Conservation (phyloP, 2,888 invertebrate genomes). For the Therioaphis trifolii region DNA sequence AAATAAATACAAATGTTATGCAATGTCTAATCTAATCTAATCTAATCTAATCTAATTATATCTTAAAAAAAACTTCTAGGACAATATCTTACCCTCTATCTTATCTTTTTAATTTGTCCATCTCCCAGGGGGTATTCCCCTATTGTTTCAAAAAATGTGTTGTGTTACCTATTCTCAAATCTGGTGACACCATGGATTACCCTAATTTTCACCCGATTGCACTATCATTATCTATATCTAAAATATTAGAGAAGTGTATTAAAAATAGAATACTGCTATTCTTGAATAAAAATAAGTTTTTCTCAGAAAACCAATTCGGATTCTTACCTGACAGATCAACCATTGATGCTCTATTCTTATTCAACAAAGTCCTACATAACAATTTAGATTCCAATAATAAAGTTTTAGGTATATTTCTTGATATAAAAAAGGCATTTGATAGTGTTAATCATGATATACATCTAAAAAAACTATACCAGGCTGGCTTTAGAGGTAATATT, state of each 20-base stretch:
- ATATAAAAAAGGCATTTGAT: neutral
- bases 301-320: conserved; percentile 21
- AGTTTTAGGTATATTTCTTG: neutral
- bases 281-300: conserved; percentile 14
- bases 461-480: neutral
- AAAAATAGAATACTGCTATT: neutral
- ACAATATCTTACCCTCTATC: neutral
- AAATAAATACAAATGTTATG: too few species aligned
- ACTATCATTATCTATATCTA: conserved; percentile 18
- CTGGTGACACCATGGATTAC: neutral
- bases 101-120: neutral
- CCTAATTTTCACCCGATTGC: neutral
- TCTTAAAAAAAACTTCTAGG: neutral
- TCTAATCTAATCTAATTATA: too few species aligned
- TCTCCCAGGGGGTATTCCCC: neutral
- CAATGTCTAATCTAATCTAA: too few species aligned
- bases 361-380: neutral
- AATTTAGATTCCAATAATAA: neutral
- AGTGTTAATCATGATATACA: neutral
- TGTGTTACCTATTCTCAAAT: neutral
- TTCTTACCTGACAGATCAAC: neutral
- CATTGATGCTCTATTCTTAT: neutral
- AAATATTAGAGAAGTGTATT: conserved; percentile 8
- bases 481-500: neutral
- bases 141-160: conserved; percentile 6